These are phyloP conservation scores for Arizona elegans DNA, from an alignment of 2,113 vertebrate species.

Conservation along the genomic window DNA sequence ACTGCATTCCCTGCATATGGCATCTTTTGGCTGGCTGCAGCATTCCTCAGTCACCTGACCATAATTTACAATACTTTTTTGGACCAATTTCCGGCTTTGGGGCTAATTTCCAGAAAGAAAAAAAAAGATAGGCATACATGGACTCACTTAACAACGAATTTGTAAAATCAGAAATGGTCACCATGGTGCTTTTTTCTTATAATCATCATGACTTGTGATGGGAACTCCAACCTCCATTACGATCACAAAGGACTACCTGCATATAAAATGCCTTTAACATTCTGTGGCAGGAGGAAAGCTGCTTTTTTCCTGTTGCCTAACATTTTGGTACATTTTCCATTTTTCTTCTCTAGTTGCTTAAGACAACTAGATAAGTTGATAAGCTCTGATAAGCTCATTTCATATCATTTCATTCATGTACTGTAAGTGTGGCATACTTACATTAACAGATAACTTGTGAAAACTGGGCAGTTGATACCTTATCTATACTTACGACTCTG, in stretches of 20 bases:
- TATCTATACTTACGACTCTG: not conserved
- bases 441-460: not conserved
- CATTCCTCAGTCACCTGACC: too few relatives aligned
- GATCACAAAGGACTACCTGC: not conserved
- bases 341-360: not conserved
- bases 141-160: not conserved
- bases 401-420: not conserved
- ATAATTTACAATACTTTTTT: too few relatives aligned
- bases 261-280: not conserved
- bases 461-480: not conserved
- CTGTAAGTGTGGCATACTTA: not conserved
- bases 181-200: not conserved
- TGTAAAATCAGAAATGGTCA: not conserved
- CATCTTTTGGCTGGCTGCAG: too few relatives aligned
- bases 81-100: too few relatives aligned
- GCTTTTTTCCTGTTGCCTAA: not conserved
- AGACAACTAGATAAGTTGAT: not conserved
- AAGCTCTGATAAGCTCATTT: not conserved
- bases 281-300: not conserved
- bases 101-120: too few relatives aligned
- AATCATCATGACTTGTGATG: not conserved
- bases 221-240: not conserved
- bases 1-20: too few relatives aligned
- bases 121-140: too few relatives aligned
- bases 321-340: not conserved